These are phyloP conservation scores for Sarcophaga caerulescens DNA, from an alignment of 2,888 invertebrate species.

Conservation along the genomic window DNA sequence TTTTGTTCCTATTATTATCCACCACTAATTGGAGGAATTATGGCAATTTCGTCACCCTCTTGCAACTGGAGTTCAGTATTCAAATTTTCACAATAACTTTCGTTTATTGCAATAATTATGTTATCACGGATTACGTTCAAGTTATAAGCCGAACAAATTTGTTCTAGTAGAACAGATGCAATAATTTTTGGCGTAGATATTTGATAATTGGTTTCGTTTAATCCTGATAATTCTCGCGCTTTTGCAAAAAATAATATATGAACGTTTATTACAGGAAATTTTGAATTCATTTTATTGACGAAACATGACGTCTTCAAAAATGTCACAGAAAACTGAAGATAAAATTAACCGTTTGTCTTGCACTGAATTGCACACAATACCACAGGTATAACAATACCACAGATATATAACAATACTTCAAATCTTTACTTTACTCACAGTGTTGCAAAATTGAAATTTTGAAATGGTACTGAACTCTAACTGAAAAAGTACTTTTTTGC, in stretches of 20 bases:
- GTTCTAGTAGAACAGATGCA: constrained; percentile 84
- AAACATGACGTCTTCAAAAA: background rate
- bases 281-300: constrained; percentile 3
- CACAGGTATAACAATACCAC: too few relatives aligned
- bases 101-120: constrained; percentile 91
- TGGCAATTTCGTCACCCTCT: constrained; percentile 90
- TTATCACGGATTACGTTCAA: constrained; percentile 86
- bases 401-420: too few relatives aligned
- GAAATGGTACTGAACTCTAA: too few relatives aligned
- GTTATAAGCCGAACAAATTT: constrained; percentile 84
- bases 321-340: too few relatives aligned
- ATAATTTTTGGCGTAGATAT: constrained; percentile 83
- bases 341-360: too few relatives aligned
- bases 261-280: constrained; percentile 79
- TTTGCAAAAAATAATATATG: constrained; percentile 94
- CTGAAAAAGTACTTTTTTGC: too few relatives aligned
- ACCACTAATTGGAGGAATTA: constrained; percentile 97
- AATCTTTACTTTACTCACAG: too few relatives aligned
- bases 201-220: constrained; percentile 81
- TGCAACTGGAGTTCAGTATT: constrained; percentile 83
- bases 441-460: too few relatives aligned
- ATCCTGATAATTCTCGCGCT: constrained; percentile 91
- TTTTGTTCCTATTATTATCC: constrained; percentile 84
- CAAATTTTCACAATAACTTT: constrained; percentile 86
- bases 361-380: too few relatives aligned